phyloP scores from a whole-genome alignment of 23 tunicate species.

The Ciona savignyi region DNA sequence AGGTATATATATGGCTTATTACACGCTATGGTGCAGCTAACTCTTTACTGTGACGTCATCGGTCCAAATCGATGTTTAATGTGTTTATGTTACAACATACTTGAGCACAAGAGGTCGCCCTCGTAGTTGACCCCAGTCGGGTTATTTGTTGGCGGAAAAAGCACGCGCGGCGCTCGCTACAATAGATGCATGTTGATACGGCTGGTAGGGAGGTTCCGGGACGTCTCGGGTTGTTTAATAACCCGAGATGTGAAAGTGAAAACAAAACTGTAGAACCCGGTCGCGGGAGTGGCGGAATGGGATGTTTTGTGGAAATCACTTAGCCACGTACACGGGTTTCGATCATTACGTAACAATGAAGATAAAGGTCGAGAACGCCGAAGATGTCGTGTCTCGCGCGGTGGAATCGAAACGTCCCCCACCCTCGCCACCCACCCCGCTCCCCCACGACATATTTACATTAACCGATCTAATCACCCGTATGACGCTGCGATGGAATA shows the following conservation, averaged over 20 bases:
- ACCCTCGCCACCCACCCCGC: neutral
- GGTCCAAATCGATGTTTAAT: neutral
- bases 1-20: neutral
- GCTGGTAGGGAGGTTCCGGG: no score
- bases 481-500: neutral
- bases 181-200: no score
- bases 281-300: neutral
- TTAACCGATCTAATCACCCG: neutral
- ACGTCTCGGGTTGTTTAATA: neutral
- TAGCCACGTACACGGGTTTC: neutral
- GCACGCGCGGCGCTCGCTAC: no score
- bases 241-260: neutral
- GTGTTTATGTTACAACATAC: neutral
- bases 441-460: neutral
- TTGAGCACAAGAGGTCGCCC: neutral
- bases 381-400: neutral
- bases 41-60: neutral
- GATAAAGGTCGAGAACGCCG: neutral
- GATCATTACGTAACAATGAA: neutral
- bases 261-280: neutral
- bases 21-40: neutral
- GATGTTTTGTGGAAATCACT: neutral
- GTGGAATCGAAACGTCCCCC: no score
- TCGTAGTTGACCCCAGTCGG: neutral
- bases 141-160: neutral